A percentile compares a stretch with the other conserved stretches of the same genome.
Conservation (phyloP, 2,888 invertebrate genomes). For the Dolichopus griseipennis region DNA sequence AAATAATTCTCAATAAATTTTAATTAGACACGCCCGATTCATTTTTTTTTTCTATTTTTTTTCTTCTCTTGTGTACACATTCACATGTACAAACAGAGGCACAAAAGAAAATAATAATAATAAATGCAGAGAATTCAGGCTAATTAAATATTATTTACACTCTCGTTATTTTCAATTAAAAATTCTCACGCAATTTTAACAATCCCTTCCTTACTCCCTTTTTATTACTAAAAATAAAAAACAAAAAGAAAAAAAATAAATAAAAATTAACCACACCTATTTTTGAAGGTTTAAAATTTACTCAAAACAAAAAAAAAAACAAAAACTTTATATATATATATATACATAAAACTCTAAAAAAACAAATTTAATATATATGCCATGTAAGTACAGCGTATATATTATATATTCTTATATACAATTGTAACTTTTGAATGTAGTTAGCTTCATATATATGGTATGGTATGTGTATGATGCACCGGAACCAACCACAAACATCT, state of each 20-base stretch:
- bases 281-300: neutral
- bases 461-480: no score
- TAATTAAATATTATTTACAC: neutral
- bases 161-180: neutral
- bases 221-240: no score
- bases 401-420: no score
- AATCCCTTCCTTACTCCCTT: no score
- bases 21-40: neutral
- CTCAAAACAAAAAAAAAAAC: neutral
- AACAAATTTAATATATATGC: no score
- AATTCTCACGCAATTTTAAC: neutral
- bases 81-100: neutral
- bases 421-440: no score
- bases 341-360: no score
- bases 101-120: no score
- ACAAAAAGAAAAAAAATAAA: neutral
- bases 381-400: no score
- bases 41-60: neutral
- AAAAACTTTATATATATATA: neutral
- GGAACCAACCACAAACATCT: no score
- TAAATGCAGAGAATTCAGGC: neutral
- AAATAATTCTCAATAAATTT: neutral
- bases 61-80: neutral
- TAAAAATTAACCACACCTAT: neutral
- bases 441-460: no score